Conservation (phyloP, 2,797 vertebrate genomes). For the Bradypus variegatus region DNA sequence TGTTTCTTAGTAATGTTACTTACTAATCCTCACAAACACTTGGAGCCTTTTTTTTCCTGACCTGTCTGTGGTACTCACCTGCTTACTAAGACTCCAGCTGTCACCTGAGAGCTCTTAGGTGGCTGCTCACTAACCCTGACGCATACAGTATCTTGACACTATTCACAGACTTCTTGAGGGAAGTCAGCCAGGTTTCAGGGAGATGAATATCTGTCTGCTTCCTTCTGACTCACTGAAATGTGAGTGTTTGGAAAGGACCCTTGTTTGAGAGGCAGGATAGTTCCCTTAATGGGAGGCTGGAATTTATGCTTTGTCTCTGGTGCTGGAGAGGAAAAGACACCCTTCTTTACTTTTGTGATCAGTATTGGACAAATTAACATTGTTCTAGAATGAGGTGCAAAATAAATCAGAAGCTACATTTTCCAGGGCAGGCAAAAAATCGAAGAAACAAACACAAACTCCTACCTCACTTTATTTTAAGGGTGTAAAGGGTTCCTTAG, state of each 20-base stretch:
- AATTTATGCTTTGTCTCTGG: constrained; percentile 40
- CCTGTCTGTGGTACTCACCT: not conserved
- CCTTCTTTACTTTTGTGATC: constrained; percentile 29
- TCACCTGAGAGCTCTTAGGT: not conserved
- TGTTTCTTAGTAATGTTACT: not conserved
- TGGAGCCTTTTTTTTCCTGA: not conserved
- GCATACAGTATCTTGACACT: not conserved
- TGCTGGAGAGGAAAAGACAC: not conserved
- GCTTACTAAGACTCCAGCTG: constrained; percentile 29
- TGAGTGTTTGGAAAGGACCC: constrained; percentile 45
- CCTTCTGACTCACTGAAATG: constrained; percentile 62
- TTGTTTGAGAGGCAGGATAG: constrained; percentile 25
- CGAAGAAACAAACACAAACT: not conserved
- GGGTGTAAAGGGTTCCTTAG: not conserved
- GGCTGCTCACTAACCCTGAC: not conserved
- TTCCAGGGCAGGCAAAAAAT: not conserved
- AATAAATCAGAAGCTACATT: not conserved
- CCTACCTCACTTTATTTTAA: not conserved
- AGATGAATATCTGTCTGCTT: constrained; percentile 53
- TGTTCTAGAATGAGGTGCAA: not conserved
- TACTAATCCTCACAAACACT: constrained; percentile 4
- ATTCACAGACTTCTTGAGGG: not conserved
- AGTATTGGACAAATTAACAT: not conserved
- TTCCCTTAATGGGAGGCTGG: constrained; percentile 9
- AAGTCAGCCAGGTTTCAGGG: constrained; percentile 48